A percentile compares a stretch with the other conserved stretches of the same genome.
Evolutionary conservation across 2,797 vertebrate species (phyloP).

Genomic region (Aldrovandia affinis): DNA sequence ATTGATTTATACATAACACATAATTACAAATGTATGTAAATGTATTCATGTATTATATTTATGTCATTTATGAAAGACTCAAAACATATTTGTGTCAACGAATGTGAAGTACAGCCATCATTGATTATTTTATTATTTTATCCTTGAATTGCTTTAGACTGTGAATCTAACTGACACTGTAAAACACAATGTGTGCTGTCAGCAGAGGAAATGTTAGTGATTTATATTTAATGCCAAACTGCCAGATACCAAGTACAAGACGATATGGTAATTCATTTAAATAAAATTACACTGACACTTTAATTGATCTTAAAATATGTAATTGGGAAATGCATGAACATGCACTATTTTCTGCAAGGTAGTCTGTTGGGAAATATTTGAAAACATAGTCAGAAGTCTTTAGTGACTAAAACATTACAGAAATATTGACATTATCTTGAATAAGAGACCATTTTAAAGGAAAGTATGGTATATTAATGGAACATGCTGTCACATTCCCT

Average conservation of each 20-base stretch:
- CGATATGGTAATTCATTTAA: slow-evolving; percentile 43
- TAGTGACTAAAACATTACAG: not conserved
- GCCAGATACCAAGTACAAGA: slow-evolving; percentile 27
- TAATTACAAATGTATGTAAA: too few relatives aligned
- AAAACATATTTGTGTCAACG: not conserved
- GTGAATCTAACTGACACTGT: slow-evolving; percentile 39
- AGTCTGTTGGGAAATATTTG: slow-evolving; percentile 12
- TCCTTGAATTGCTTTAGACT: slow-evolving; percentile 23
- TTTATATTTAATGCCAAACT: slow-evolving; percentile 47
- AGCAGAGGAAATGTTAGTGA: slow-evolving; percentile 45
- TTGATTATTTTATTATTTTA: slow-evolving; percentile 4
- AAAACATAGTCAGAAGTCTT: not conserved
- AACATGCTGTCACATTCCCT: too few relatives aligned
- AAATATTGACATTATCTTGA: not conserved
- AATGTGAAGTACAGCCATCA: not conserved
- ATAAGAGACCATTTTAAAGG: not conserved
- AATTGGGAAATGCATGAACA: slow-evolving; percentile 40
- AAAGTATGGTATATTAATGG: not conserved
- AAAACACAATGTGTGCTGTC: slow-evolving; percentile 44
- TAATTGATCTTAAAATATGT: slow-evolving; percentile 49
- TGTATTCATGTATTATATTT: not conserved
- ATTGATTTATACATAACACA: not conserved
- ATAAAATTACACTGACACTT: slow-evolving; percentile 51
- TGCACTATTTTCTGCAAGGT: slow-evolving; percentile 39
- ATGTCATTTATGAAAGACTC: not conserved